These are phyloP conservation scores for Xylota sylvarum DNA, from an alignment of 2,888 invertebrate species.

Conservation along the genomic window DNA sequence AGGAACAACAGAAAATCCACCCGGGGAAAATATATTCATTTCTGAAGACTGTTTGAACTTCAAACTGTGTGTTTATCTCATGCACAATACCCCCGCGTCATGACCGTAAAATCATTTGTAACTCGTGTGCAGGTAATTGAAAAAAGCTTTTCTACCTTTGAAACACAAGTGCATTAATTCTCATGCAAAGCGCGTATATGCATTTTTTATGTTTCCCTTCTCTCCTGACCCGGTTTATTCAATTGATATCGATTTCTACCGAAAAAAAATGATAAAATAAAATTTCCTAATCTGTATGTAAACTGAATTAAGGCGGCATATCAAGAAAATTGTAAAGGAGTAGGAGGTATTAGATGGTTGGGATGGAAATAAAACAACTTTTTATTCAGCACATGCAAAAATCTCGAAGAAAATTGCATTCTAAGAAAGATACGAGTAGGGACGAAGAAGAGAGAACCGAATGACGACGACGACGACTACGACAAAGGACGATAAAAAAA, in stretches of 20 bases:
- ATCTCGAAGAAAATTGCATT: slow-evolving; percentile 65
- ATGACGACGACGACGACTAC: not conserved
- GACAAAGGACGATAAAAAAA: slow-evolving; percentile 26
- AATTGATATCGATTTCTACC: slow-evolving; percentile 48
- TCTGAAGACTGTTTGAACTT: not conserved
- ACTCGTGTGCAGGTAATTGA: not conserved
- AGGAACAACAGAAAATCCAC: not conserved
- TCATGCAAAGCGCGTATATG: slow-evolving; percentile 13
- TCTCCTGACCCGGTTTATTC: slow-evolving; percentile 24
- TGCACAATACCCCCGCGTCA: not conserved
- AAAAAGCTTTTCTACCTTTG: slow-evolving; percentile 7
- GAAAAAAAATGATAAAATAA: slow-evolving; percentile 23
- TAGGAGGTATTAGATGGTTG: not conserved
- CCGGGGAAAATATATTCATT: not conserved
- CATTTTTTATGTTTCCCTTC: slow-evolving; percentile 34
- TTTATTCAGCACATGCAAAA: slow-evolving; percentile 59
- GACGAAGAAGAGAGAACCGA: not conserved
- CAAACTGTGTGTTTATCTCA: not conserved
- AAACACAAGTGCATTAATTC: slow-evolving; percentile 16
- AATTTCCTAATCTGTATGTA: slow-evolving; percentile 64
- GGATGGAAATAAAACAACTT: slow-evolving; percentile 39
- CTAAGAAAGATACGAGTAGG: slow-evolving; percentile 15
- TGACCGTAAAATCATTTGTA: not conserved
- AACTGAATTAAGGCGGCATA: slow-evolving; percentile 57
- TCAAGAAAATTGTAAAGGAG: not conserved